A percentile compares a stretch with the other conserved stretches of the same genome.
Conservation (phyloP, 2,888 invertebrate genomes). For the Pherbina coryleti region DNA sequence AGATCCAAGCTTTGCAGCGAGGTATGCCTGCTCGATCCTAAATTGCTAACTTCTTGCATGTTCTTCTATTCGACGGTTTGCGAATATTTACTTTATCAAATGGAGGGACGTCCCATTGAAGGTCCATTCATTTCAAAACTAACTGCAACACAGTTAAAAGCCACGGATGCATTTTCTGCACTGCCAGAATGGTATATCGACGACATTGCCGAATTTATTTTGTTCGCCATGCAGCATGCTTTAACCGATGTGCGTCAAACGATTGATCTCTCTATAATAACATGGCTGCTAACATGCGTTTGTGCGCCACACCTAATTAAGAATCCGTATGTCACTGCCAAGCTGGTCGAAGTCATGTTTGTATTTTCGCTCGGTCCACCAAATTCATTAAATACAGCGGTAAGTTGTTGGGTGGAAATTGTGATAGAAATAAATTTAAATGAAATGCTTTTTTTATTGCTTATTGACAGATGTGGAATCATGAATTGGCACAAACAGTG, state of each 20-base stretch:
- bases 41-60: constrained; percentile 83
- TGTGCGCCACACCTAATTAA: constrained; percentile 92
- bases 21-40: constrained; percentile 87
- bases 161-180: constrained; percentile 85
- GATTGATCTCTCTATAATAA: constrained; percentile 86
- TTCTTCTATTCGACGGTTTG: constrained; percentile 91
- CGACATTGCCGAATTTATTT: constrained; percentile 95
- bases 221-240: constrained; percentile 89
- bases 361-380: constrained; percentile 81
- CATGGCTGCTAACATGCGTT: constrained; percentile 89
- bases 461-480: constrained; percentile 86
- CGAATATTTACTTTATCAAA: constrained; percentile 79
- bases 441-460: constrained; percentile 51
- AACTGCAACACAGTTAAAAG: constrained; percentile 74
- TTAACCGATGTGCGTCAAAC: constrained; percentile 78
- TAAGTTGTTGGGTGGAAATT: constrained; percentile 44
- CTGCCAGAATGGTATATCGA: constrained; percentile 98
- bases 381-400: constrained; percentile 66
- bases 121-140: constrained; percentile 71
- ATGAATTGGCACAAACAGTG: constrained; percentile 84
- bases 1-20: constrained; percentile 94
- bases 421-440: background rate
- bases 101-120: constrained; percentile 73
- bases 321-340: constrained; percentile 97
- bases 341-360: constrained; percentile 92